A percentile compares a stretch with the other conserved stretches of the same genome.
Evolutionary conservation across 2,113 vertebrate species (phyloP).

Genomic region (Polypterus bichir): DNA sequence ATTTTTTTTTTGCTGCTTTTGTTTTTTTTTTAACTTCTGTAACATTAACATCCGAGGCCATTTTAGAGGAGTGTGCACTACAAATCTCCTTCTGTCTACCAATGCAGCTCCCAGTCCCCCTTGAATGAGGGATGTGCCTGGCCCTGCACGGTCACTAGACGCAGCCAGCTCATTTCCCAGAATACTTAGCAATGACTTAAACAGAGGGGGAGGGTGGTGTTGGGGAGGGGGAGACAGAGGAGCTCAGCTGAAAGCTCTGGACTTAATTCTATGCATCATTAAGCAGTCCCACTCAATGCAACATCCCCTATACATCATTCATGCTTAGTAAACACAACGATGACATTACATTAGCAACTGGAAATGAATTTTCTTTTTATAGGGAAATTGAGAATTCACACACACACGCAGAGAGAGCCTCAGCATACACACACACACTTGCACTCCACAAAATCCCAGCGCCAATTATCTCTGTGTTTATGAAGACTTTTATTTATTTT

Average conservation of each 20-base stretch:
- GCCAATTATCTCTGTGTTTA: conserved; percentile 44
- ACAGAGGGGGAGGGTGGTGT: conserved; percentile 30
- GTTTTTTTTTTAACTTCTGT: no score
- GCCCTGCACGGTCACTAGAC: conserved; percentile 55
- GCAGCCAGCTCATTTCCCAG: conserved; percentile 44
- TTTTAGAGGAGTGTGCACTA: no score
- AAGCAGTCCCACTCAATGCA: conserved; percentile 91
- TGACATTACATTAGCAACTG: conserved; percentile 96
- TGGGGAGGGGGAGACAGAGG: conserved; percentile 43
- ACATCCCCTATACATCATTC: conserved; percentile 96
- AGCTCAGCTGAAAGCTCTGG: conserved; percentile 91
- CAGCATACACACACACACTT: conserved; percentile 3
- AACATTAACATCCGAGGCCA: no score
- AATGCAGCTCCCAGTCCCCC: conserved; percentile 26
- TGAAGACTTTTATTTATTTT: conserved; percentile 14
- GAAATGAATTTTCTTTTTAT: conserved; percentile 97
- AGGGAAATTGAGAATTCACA: conserved; percentile 91
- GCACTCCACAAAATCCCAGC: conserved; percentile 11
- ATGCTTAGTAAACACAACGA: conserved; percentile 92
- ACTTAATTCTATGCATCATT: conserved; percentile 98
- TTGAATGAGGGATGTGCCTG: conserved; percentile 56
- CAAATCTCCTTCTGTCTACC: neutral
- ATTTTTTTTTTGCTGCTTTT: no score
- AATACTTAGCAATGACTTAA: conserved; percentile 24
- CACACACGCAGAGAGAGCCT: conserved; percentile 26